These are phyloP conservation scores for Tipula lateralis DNA, from an alignment of 2,888 invertebrate species.

Conservation along the genomic window DNA sequence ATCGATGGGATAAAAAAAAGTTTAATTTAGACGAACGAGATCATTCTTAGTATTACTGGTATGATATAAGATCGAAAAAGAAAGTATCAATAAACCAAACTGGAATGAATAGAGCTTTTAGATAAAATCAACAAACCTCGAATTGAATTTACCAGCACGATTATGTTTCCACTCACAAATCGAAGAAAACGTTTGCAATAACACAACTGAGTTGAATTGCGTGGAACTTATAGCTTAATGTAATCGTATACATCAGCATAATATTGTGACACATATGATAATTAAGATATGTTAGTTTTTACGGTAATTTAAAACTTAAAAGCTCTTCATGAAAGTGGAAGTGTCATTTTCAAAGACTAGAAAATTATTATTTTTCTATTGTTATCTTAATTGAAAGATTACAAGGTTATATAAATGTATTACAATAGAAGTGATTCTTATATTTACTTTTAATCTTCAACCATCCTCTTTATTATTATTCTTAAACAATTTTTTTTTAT, in stretches of 20 bases:
- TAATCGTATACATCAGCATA: not conserved
- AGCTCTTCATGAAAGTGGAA: not conserved
- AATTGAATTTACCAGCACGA: too few relatives aligned
- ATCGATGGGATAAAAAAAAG: too few relatives aligned
- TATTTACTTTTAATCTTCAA: conserved; percentile 13
- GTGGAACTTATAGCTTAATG: too few relatives aligned
- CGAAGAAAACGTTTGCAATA: too few relatives aligned
- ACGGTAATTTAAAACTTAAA: not conserved
- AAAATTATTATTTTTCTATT: not conserved
- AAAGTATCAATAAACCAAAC: too few relatives aligned
- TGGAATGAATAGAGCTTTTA: too few relatives aligned
- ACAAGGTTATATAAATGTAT: conserved; percentile 6
- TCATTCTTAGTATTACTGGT: too few relatives aligned
- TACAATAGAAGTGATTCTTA: conserved; percentile 24
- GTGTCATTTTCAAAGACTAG: not conserved
- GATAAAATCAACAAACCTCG: too few relatives aligned
- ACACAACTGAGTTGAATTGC: too few relatives aligned
- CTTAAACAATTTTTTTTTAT: not conserved
- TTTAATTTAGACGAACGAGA: too few relatives aligned
- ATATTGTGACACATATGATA: not conserved
- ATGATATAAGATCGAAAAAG: too few relatives aligned
- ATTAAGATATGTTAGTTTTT: not conserved
- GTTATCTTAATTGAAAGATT: conserved; percentile 14
- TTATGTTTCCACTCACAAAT: too few relatives aligned
- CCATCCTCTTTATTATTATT: conserved; percentile 11